Percentiles rank a stretch among this genome's conserved stretches.
These are phyloP conservation scores for Stenichneumon culpator DNA, from an alignment of 2,888 invertebrate genomes.

Conservation along the genomic window DNA sequence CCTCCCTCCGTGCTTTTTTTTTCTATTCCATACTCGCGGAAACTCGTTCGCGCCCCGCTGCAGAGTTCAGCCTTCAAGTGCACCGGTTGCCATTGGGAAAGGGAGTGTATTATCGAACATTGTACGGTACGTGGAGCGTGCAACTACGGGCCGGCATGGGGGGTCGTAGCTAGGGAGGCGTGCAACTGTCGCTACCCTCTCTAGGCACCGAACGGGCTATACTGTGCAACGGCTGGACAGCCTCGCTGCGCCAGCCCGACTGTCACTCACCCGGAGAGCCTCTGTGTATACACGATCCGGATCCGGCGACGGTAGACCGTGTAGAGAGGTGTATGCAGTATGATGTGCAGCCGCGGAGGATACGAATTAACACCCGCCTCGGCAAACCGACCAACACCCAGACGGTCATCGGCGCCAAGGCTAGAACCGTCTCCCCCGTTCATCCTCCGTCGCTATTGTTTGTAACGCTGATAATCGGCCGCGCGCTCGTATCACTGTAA, in stretches of 20 bases:
- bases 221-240: neutral
- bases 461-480: slow-evolving; percentile 22
- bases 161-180: neutral
- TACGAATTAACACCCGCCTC: slow-evolving; percentile 23
- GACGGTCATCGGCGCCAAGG: slow-evolving; percentile 34
- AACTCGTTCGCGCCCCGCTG: slow-evolving; percentile 25
- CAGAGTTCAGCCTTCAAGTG: slow-evolving; percentile 47
- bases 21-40: slow-evolving; percentile 35
- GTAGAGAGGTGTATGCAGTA: slow-evolving; percentile 7
- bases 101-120: slow-evolving; percentile 47
- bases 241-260: neutral
- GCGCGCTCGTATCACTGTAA: neutral
- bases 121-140: slow-evolving; percentile 20
- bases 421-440: no score
- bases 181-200: slow-evolving; percentile 6
- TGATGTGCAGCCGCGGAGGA: neutral
- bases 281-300: neutral
- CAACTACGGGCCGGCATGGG: neutral
- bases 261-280: slow-evolving; percentile 5
- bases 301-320: neutral
- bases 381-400: slow-evolving; percentile 23
- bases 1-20: neutral
- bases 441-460: neutral
- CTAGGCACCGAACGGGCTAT: neutral
- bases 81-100: slow-evolving; percentile 3